Evolutionary conservation across 2,888 invertebrate species (phyloP).

Genomic region (Eumerus sabulonum): DNA sequence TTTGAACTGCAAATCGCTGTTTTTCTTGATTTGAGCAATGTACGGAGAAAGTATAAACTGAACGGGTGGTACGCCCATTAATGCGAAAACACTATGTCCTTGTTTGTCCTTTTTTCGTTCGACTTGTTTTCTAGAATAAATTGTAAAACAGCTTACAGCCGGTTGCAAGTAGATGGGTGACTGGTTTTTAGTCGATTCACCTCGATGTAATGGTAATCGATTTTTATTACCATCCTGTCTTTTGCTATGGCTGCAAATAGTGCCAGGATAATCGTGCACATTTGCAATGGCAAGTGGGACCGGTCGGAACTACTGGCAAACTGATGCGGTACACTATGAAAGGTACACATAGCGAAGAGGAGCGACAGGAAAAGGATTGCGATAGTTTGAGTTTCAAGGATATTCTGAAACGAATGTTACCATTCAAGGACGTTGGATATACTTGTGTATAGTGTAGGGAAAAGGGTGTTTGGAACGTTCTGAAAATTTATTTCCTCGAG

Average conservation of each 20-base stretch:
- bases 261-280: slow-evolving; percentile 51
- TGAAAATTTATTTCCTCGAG: slow-evolving; percentile 40
- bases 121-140: slow-evolving; percentile 43
- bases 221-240: slow-evolving; percentile 59
- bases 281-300: slow-evolving; percentile 39
- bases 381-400: slow-evolving; percentile 52
- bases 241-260: slow-evolving; percentile 22
- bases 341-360: slow-evolving; percentile 3
- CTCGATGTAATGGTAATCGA: slow-evolving; percentile 61
- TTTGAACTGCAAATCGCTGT: slow-evolving; percentile 56
- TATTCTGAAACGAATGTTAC: slow-evolving; percentile 49
- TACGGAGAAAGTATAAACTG: slow-evolving; percentile 3
- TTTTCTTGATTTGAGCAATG: not conserved
- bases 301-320: not conserved
- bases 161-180: slow-evolving; percentile 3
- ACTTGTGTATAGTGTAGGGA: slow-evolving; percentile 10
- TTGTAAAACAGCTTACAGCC: slow-evolving; percentile 36
- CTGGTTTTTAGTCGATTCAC: slow-evolving; percentile 49
- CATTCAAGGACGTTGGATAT: slow-evolving; percentile 58
- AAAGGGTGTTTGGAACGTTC: slow-evolving; percentile 9
- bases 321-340: not conserved
- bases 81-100: slow-evolving; percentile 41
- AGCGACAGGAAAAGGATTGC: slow-evolving; percentile 4
- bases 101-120: slow-evolving; percentile 30
- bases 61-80: slow-evolving; percentile 52